Percentiles rank a stretch among this genome's conserved stretches.
Conservation (phyloP, 1,140 invertebrate genomes). For the Zaprionus camerounensis region DNA sequence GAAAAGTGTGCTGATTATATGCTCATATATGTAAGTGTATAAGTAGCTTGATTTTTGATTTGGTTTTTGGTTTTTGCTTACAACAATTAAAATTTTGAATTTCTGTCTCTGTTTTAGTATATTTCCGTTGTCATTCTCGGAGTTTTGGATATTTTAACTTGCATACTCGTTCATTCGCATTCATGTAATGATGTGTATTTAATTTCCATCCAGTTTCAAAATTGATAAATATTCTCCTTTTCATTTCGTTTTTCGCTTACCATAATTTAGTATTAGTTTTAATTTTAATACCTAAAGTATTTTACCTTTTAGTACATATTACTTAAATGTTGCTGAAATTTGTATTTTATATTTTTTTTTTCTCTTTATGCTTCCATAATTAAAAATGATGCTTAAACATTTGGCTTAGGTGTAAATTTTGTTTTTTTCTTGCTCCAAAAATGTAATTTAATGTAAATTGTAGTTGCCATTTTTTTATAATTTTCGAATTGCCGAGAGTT, state of each 20-base stretch:
- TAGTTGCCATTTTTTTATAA: slow-evolving; percentile 59
- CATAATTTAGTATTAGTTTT: slow-evolving; percentile 62
- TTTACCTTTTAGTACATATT: slow-evolving; percentile 50
- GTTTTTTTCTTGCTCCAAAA: slow-evolving; percentile 74
- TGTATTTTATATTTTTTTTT: slow-evolving; percentile 34
- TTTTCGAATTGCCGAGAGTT: slow-evolving; percentile 56
- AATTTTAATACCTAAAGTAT: slow-evolving; percentile 76
- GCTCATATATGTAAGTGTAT: slow-evolving; percentile 57
- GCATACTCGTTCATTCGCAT: not conserved
- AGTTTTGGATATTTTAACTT: slow-evolving; percentile 22
- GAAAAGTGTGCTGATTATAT: slow-evolving; percentile 71
- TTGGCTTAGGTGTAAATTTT: slow-evolving; percentile 73
- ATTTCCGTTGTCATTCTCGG: slow-evolving; percentile 55
- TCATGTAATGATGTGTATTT: slow-evolving; percentile 43
- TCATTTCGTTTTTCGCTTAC: slow-evolving; percentile 37
- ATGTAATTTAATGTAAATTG: slow-evolving; percentile 68
- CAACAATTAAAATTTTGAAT: slow-evolving; percentile 82
- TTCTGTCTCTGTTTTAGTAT: slow-evolving; percentile 58
- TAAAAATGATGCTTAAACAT: slow-evolving; percentile 81
- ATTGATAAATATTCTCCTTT: slow-evolving; percentile 33
- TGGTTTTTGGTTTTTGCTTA: slow-evolving; percentile 62
- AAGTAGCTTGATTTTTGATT: slow-evolving; percentile 38
- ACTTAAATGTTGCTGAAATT: slow-evolving; percentile 44
- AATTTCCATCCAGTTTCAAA: slow-evolving; percentile 48
- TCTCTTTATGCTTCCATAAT: slow-evolving; percentile 37